Conservation (phyloP, 2,888 invertebrate species). For the Troilus luridus region DNA sequence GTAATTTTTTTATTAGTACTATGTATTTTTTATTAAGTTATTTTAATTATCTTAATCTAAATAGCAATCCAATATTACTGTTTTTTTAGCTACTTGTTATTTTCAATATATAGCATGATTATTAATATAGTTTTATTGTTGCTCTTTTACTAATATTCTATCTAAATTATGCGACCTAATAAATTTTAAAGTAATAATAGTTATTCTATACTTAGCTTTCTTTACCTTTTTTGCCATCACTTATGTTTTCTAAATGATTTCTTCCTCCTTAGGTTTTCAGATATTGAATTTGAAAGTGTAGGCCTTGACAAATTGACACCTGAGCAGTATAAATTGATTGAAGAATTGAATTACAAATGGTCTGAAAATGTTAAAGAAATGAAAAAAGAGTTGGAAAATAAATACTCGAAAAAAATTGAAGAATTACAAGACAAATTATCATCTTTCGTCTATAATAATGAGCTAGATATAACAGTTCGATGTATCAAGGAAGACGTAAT, state of each 20-base stretch:
- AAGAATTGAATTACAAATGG: constrained; percentile 56
- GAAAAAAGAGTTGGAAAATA: constrained; percentile 57
- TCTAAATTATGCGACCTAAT: neutral
- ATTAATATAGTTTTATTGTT: neutral
- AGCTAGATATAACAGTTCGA: constrained; percentile 59
- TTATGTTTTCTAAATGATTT: neutral
- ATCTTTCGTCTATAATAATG: constrained; percentile 52
- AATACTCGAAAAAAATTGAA: constrained; percentile 60
- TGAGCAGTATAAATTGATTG: constrained; percentile 50
- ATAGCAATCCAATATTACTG: neutral
- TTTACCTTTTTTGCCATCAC: neutral
- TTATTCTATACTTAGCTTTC: neutral
- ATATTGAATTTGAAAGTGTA: constrained; percentile 19
- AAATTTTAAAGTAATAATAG: neutral
- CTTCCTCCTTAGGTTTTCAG: neutral
- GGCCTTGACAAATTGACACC: neutral
- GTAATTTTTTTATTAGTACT: no score
- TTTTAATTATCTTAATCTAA: neutral
- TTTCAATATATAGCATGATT: no score
- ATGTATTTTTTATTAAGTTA: no score
- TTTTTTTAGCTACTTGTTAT: neutral
- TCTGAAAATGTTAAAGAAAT: constrained; percentile 54
- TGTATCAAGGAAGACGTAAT: constrained; percentile 60
- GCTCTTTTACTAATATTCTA: neutral
- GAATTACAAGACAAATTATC: constrained; percentile 53